Percentiles rank a stretch among this genome's conserved stretches.
phyloP scores from a whole-genome alignment of 2,797 vertebrate species.

The Loris lydekkerianus region DNA sequence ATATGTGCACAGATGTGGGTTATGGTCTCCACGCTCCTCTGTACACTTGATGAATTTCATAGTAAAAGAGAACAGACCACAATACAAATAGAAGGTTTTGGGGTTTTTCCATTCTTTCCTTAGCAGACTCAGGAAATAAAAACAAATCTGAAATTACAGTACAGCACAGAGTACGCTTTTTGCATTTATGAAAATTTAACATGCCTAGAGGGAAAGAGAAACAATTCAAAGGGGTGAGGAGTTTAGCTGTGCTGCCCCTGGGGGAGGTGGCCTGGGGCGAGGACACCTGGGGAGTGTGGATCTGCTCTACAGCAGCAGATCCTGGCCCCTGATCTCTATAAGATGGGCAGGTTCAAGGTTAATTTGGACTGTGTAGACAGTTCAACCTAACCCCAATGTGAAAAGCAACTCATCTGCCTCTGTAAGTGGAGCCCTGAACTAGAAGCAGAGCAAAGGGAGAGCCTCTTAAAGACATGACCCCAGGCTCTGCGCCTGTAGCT shows the following conservation, averaged over 20 bases:
- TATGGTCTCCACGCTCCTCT: neutral
- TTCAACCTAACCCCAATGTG: neutral
- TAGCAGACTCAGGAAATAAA: conserved; percentile 52
- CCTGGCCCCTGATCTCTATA: neutral
- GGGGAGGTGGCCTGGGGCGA: accelerated
- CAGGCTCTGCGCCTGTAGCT: too few species aligned
- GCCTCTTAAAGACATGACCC: neutral
- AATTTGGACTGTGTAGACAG: neutral
- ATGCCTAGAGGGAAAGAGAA: neutral
- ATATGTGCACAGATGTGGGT: neutral
- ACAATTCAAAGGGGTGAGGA: neutral
- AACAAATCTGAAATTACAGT: conserved; percentile 48
- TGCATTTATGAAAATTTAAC: conserved; percentile 55
- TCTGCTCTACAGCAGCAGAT: neutral
- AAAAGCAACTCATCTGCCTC: neutral
- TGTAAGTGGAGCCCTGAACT: neutral
- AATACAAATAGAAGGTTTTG: conserved; percentile 12
- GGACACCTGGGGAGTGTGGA: neutral
- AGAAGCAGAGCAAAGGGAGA: neutral
- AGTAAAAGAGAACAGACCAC: conserved; percentile 9
- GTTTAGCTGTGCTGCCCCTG: neutral
- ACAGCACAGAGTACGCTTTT: neutral
- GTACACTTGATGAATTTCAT: neutral
- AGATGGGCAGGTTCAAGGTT: neutral
- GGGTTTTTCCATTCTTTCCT: conserved; percentile 10